Base-by-base conservation (phyloP, 2,797 vertebrate genomes). In the Galaxias olidus region DNA sequence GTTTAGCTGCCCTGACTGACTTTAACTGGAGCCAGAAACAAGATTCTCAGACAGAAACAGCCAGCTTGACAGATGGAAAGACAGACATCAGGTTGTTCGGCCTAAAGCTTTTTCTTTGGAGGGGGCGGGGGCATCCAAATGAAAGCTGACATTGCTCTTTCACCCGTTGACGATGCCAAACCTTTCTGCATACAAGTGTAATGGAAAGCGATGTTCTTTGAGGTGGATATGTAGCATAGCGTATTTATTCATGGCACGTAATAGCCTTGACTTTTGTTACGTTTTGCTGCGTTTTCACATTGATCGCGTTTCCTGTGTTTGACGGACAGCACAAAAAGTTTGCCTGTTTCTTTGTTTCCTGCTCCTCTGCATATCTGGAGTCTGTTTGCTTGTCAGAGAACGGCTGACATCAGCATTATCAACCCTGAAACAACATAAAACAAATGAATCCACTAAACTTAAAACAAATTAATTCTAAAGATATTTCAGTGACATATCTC, bases 361-460 rank as follows among this genome's bases (percentile, higher is more conserved):
- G 50, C 45, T 62, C 48, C 17, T 14, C 46, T 54, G 14, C 4
- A 20, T 61, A 53, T 51, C 45, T 56, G 50, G 12, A 30, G 43
- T 64, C 55, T 53, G 45, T 73, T 62, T 42, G 43, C 63, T 48
- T 66, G 76, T 73, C 70, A 61, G 44, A 70, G 48, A 68, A 70
- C 64, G 51, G 72, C 75, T 81, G 74, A 75, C 56, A 62, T 51
- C 46, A 43, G 56, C 54, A 40, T 63, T 51, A 44, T 59, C 63
- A 14, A 50, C 15, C 40, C 44, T 52, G 55, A 66, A 63, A 52
- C 55, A 15, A 12, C 17, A 63, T 6, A 30, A 30, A 30, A 30
- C 30, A 30, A 30, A 30, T 2, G 6, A 30, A 30, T 30, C 30
- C 30, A 2, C 30, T 30, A 6, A 30, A 3, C 30, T 30, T 30